Evolutionary conservation across 2,888 invertebrate species (phyloP).

Genomic region (Himalopsyche kuldschensis): DNA sequence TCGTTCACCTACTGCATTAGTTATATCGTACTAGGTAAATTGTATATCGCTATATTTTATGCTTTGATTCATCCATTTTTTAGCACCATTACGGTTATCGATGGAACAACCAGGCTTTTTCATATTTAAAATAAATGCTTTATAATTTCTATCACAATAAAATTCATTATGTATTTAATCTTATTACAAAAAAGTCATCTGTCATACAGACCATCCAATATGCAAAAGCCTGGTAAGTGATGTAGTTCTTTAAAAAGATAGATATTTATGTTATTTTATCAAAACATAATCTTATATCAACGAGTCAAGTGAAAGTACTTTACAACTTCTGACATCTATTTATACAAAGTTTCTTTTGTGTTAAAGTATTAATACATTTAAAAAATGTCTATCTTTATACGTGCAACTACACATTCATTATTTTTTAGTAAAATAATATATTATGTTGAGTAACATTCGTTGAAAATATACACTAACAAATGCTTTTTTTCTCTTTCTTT

Average conservation of each 20-base stretch:
- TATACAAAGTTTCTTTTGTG: not conserved
- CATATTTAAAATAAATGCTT: not conserved
- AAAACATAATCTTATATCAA: not conserved
- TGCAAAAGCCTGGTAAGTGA: slow-evolving; percentile 10
- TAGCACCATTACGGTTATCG: not conserved
- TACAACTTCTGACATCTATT: not conserved
- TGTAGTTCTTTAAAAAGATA: not conserved
- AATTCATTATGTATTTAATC: too few species aligned
- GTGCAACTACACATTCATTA: not conserved
- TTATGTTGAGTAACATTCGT: not conserved
- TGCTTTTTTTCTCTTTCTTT: slow-evolving; percentile 59
- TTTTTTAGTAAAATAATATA: not conserved
- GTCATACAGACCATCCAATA: not conserved
- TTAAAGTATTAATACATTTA: not conserved
- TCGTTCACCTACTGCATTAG: not conserved
- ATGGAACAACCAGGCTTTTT: not conserved
- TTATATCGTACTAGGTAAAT: not conserved
- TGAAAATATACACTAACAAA: slow-evolving; percentile 51
- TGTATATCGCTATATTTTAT: not conserved
- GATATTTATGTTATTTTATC: slow-evolving; percentile 7
- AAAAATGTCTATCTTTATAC: not conserved
- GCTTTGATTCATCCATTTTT: not conserved
- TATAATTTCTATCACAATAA: not conserved
- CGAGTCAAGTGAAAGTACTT: not conserved
- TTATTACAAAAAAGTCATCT: too few species aligned